A percentile compares a stretch with the other conserved stretches of the same genome.
These are phyloP conservation scores for Nemurella pictetii DNA, from an alignment of 2,888 invertebrate genomes.

Conservation along the genomic window DNA sequence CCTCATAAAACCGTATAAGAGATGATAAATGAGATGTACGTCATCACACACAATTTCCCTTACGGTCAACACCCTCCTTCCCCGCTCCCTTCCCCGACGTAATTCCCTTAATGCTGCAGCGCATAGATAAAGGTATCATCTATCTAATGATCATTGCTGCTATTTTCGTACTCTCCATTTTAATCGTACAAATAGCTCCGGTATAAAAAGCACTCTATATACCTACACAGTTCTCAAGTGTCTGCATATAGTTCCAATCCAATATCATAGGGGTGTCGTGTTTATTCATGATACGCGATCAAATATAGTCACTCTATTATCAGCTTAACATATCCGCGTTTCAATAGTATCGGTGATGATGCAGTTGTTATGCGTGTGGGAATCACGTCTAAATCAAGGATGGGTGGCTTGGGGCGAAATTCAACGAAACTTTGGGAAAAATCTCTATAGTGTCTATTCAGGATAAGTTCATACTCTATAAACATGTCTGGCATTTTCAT, in stretches of 20 bases:
- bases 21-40: background rate
- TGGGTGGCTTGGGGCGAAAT: no score
- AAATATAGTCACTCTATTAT: background rate
- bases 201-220: background rate
- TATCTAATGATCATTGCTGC: background rate
- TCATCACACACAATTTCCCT: background rate
- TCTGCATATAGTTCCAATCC: background rate
- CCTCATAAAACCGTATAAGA: background rate
- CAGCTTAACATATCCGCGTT: background rate
- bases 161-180: background rate
- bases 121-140: background rate
- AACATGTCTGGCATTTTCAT: no score
- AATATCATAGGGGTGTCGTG: background rate
- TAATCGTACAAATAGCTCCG: background rate
- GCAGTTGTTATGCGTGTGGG: no score
- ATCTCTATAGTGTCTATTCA: no score
- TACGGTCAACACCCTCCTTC: no score
- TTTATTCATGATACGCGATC: background rate
- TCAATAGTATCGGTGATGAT: background rate
- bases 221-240: background rate
- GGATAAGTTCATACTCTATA: no score
- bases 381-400: no score
- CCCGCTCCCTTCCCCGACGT: background rate
- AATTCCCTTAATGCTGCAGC: background rate
- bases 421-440: no score